A percentile compares a stretch with the other conserved stretches of the same genome.
Evolutionary conservation across 2,113 vertebrate species (phyloP).

Genomic region (Hassar affinis): DNA sequence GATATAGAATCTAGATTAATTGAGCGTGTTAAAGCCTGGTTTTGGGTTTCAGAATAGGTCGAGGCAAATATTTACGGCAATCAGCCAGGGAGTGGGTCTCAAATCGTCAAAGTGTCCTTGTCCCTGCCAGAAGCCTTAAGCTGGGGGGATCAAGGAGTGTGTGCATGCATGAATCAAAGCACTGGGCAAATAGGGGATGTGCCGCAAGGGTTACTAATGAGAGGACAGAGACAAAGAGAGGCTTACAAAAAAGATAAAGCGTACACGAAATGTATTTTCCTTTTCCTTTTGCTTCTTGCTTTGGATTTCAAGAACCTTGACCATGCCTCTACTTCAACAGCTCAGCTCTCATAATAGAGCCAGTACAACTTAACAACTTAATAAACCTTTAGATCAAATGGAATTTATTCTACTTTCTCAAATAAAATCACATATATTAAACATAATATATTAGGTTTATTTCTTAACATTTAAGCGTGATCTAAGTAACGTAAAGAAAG

Average conservation of each 20-base stretch:
- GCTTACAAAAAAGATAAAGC: conserved; percentile 45
- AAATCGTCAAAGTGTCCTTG: conserved; percentile 80
- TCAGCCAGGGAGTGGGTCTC: conserved; percentile 71
- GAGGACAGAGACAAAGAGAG: conserved; percentile 51
- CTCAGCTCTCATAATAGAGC: neutral
- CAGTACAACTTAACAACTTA: neutral
- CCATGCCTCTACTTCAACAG: neutral
- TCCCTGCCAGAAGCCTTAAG: conserved; percentile 75
- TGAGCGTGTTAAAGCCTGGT: conserved; percentile 61
- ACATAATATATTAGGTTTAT: neutral
- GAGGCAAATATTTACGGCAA: conserved; percentile 65
- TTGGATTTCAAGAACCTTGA: conserved; percentile 57
- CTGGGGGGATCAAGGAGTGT: conserved; percentile 73
- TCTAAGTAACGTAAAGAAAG: conserved; percentile 1
- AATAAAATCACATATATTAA: neutral
- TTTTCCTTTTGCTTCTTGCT: conserved; percentile 40
- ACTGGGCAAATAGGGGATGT: conserved; percentile 71
- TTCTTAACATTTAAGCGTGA: conserved; percentile 12
- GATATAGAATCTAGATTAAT: conserved; percentile 65
- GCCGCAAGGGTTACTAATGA: conserved; percentile 71
- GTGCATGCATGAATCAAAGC: conserved; percentile 78
- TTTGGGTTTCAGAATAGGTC: conserved; percentile 64
- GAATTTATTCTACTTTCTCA: neutral
- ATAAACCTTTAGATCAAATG: conserved; percentile 25
- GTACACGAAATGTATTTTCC: conserved; percentile 14